A percentile compares a stretch with the other conserved stretches of the same genome.
These are phyloP conservation scores for Synergus itoensis DNA, from an alignment of 2,888 invertebrate genomes.

Conservation along the genomic window DNA sequence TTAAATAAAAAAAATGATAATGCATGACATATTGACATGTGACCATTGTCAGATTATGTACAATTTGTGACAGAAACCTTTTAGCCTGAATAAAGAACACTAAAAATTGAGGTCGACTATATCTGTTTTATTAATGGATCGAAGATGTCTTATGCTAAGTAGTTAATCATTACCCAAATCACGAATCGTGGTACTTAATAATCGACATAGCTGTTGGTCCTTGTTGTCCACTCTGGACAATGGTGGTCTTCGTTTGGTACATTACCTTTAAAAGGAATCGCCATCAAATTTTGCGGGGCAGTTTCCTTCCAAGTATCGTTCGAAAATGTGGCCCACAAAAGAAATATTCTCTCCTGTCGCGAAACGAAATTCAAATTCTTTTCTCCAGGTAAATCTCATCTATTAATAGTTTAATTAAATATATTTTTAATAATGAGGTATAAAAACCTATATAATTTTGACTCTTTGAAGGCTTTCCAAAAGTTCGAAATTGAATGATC, in stretches of 20 bases:
- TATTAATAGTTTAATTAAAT: background rate
- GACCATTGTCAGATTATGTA: background rate
- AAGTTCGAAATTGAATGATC: too few species aligned
- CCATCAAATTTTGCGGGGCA: conserved; percentile 44
- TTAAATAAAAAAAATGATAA: too few species aligned
- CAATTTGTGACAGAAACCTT: conserved; percentile 57
- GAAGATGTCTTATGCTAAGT: conserved; percentile 73
- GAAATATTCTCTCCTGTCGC: background rate
- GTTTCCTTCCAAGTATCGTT: conserved; percentile 37
- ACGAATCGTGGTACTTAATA: conserved; percentile 60
- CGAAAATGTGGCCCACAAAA: conserved; percentile 41
- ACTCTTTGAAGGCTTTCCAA: too few species aligned
- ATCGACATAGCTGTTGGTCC: conserved; percentile 56
- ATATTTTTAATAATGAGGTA: too few species aligned
- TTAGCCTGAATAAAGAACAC: conserved; percentile 61
- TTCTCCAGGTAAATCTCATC: background rate
- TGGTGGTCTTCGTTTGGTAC: conserved; percentile 48
- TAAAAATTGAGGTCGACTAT: conserved; percentile 46
- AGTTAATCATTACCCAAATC: conserved; percentile 66
- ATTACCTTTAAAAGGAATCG: conserved; percentile 65
- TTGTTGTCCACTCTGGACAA: conserved; percentile 49
- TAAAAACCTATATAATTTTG: too few species aligned
- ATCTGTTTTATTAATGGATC: conserved; percentile 56
- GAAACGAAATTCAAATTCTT: background rate
- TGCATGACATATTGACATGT: too few species aligned